Conservation (phyloP, 2,888 invertebrate species). For the Ormia ochracea region DNA sequence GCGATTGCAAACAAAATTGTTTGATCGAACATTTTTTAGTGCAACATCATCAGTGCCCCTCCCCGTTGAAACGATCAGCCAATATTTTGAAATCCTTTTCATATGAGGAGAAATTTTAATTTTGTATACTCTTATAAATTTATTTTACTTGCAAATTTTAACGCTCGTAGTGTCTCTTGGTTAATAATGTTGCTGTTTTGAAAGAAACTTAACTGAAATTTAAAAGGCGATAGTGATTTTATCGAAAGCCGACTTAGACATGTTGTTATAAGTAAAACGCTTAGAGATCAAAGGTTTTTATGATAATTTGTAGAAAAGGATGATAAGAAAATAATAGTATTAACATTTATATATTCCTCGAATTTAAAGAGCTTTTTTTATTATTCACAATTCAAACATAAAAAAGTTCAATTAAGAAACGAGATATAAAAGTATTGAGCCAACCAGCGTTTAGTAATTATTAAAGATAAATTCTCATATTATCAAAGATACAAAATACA, state of each 20-base stretch:
- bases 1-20: too few species aligned
- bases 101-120: too few species aligned
- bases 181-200: not conserved
- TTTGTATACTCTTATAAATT: too few species aligned
- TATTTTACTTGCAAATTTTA: too few species aligned
- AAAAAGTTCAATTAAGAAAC: slow-evolving; percentile 22
- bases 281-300: slow-evolving; percentile 43
- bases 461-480: slow-evolving; percentile 45
- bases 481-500: slow-evolving; percentile 14
- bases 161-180: too few species aligned
- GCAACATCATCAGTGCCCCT: too few species aligned
- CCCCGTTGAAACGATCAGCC: too few species aligned
- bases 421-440: slow-evolving; percentile 23
- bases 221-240: slow-evolving; percentile 52
- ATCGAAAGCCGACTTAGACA: slow-evolving; percentile 1
- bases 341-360: slow-evolving; percentile 30
- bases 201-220: slow-evolving; percentile 37
- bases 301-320: slow-evolving; percentile 1
- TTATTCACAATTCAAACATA: slow-evolving; percentile 6
- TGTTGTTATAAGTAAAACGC: slow-evolving; percentile 7
- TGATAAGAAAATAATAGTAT: slow-evolving; percentile 1
- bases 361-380: slow-evolving; percentile 11
- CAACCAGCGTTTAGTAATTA: slow-evolving; percentile 29
- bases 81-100: too few species aligned
- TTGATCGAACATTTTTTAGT: too few species aligned